phyloP scores from a whole-genome alignment of 2,797 vertebrate genomes.

The Leucoraja ocellata region DNA sequence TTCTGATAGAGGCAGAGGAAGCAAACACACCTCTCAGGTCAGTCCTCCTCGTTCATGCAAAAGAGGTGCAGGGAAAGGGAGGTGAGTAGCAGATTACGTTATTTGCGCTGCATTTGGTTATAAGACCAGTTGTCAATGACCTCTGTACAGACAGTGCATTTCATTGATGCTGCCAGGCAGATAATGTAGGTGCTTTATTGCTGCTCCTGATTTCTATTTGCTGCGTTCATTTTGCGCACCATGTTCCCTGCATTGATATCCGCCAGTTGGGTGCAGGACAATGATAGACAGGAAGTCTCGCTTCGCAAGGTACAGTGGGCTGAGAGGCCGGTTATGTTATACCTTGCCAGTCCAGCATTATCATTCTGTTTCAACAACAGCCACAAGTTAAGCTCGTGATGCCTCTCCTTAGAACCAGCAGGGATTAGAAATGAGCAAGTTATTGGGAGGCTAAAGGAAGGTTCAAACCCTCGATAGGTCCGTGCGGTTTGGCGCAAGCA shows the following conservation, averaged over 20 bases:
- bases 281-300: not conserved
- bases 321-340: not conserved
- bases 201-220: not conserved
- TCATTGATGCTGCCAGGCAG: not conserved
- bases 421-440: not conserved
- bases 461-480: not conserved
- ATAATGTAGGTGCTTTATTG: not conserved
- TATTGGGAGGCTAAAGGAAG: not conserved
- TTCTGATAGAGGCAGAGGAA: not conserved
- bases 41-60: not conserved
- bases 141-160: not conserved
- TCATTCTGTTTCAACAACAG: not conserved
- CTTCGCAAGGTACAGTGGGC: not conserved
- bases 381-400: not conserved
- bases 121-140: not conserved
- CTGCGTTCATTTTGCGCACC: not conserved
- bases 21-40: not conserved
- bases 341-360: not conserved
- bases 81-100: not conserved
- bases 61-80: not conserved
- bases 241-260: not conserved
- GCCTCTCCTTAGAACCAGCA: not conserved
- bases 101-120: not conserved
- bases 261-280: not conserved
- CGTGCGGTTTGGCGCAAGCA: not conserved